These are phyloP conservation scores for Pediacus dermestoides DNA, from an alignment of 2,888 invertebrate species.

Conservation along the genomic window DNA sequence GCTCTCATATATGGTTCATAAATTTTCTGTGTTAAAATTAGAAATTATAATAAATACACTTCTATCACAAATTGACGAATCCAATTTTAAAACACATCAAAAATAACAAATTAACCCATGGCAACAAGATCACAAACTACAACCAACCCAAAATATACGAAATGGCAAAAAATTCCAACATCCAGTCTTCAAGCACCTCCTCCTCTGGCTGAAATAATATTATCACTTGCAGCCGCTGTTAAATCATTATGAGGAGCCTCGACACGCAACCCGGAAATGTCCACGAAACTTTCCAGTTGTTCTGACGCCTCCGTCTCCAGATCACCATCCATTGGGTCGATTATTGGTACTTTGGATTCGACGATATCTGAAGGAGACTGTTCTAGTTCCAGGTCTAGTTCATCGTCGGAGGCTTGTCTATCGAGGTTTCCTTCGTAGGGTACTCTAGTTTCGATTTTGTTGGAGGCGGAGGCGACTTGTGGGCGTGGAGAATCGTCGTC, in stretches of 20 bases:
- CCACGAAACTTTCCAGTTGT: slow-evolving; percentile 37
- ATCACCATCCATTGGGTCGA: slow-evolving; percentile 33
- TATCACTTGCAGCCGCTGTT: slow-evolving; percentile 11
- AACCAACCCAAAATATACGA: too few species aligned
- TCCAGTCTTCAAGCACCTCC: too few species aligned
- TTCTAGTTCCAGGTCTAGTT: slow-evolving; percentile 26
- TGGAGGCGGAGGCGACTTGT: slow-evolving; percentile 33
- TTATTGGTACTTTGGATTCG: slow-evolving; percentile 34
- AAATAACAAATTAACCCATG: too few species aligned
- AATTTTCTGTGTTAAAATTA: too few species aligned
- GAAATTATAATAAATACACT: too few species aligned
- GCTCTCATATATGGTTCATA: too few species aligned
- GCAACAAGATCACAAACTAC: too few species aligned
- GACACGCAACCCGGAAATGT: slow-evolving; percentile 28
- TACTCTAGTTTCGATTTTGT: slow-evolving; percentile 38
- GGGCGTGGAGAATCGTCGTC: slow-evolving; percentile 15
- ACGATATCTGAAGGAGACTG: slow-evolving; percentile 33
- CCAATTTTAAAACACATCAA: too few species aligned
- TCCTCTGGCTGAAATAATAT: slow-evolving; percentile 10
- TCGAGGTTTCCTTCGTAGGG: slow-evolving; percentile 27
- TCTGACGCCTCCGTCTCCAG: slow-evolving; percentile 36
- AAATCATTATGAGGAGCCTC: slow-evolving; percentile 29
- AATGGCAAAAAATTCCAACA: too few species aligned
- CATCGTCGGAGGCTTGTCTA: slow-evolving; percentile 14
- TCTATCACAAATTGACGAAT: too few species aligned